Percentiles rank a stretch among this genome's conserved stretches.
Conservation (phyloP, 2,888 invertebrate genomes). For the Dicranocentrus wangi region DNA sequence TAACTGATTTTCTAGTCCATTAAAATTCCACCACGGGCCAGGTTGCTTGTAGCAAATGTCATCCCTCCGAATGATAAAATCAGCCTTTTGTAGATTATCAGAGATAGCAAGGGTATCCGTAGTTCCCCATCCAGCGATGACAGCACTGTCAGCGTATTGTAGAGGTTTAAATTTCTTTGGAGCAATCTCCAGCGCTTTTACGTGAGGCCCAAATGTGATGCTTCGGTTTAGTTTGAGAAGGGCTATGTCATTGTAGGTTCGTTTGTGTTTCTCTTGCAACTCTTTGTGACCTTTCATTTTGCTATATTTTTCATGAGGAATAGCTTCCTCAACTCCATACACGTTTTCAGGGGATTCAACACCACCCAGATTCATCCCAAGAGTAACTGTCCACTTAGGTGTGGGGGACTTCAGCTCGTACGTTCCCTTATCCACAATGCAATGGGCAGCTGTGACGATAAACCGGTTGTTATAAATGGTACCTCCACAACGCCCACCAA, state of each 20-base stretch:
- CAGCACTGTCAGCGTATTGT: conserved; percentile 11
- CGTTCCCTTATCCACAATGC: conserved; percentile 6
- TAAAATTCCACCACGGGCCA: not conserved
- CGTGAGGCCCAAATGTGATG: conserved; percentile 9
- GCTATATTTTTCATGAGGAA: not conserved
- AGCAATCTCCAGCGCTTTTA: conserved; percentile 13
- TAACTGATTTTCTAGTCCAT: not conserved
- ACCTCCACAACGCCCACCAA: conserved; percentile 23
- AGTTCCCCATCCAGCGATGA: conserved; percentile 37
- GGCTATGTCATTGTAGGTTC: conserved; percentile 26
- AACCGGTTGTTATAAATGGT: conserved; percentile 37
- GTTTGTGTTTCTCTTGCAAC: not conserved
- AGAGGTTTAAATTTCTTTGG: conserved; percentile 12
- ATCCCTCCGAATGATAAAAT: conserved; percentile 23
- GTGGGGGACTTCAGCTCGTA: no score
- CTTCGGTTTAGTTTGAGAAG: not conserved
- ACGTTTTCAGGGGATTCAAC: no score
- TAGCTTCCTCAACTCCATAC: not conserved
- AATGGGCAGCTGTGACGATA: conserved; percentile 34
- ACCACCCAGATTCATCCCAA: conserved; percentile 18
- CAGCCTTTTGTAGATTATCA: conserved; percentile 19
- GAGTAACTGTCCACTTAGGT: not conserved
- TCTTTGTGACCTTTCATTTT: not conserved
- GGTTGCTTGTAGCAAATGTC: conserved; percentile 1
- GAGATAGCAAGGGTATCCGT: not conserved